These are phyloP conservation scores for Gambelia wislizenii DNA, from an alignment of 2,797 vertebrate species.

Conservation along the genomic window DNA sequence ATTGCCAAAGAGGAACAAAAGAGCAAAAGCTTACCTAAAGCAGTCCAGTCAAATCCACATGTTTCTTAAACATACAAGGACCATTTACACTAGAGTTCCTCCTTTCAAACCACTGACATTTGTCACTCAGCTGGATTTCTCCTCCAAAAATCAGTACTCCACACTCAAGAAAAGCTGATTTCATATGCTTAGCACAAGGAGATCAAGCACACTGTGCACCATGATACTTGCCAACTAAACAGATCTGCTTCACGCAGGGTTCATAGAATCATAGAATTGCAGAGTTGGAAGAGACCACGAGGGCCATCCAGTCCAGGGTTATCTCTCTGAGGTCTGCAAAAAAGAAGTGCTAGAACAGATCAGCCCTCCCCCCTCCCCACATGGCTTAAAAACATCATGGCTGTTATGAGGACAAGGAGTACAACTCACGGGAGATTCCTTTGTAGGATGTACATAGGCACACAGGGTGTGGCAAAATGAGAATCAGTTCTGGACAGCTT, in stretches of 20 bases:
- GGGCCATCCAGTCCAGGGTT: conserved; percentile 12
- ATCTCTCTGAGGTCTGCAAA: conserved; percentile 73
- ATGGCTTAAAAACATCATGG: not conserved
- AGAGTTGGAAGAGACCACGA: no score
- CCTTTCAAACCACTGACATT: conserved; percentile 69
- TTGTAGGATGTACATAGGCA: conserved; percentile 19
- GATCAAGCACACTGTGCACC: conserved; percentile 70
- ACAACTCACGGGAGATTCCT: conserved; percentile 65
- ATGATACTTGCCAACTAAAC: conserved; percentile 75
- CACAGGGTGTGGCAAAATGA: not conserved
- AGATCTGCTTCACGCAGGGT: conserved; percentile 68
- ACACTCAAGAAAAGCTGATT: no score
- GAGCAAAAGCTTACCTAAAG: conserved; percentile 67
- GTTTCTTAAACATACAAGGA: conserved; percentile 68
- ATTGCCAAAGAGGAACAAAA: conserved; percentile 58
- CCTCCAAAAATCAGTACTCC: conserved; percentile 73
- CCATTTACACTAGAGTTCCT: conserved; percentile 51
- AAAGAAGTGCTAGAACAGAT: conserved; percentile 72
- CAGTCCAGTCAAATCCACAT: conserved; percentile 51
- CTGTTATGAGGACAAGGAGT: not conserved
- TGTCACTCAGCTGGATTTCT: conserved; percentile 59
- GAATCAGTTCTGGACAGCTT: conserved; percentile 62
- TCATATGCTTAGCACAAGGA: conserved; percentile 66
- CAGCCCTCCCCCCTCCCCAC: conserved; percentile 56
- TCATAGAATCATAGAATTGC: no score